phyloP scores from a whole-genome alignment of 2,113 vertebrate genomes.

The Scophthalmus maximus region DNA sequence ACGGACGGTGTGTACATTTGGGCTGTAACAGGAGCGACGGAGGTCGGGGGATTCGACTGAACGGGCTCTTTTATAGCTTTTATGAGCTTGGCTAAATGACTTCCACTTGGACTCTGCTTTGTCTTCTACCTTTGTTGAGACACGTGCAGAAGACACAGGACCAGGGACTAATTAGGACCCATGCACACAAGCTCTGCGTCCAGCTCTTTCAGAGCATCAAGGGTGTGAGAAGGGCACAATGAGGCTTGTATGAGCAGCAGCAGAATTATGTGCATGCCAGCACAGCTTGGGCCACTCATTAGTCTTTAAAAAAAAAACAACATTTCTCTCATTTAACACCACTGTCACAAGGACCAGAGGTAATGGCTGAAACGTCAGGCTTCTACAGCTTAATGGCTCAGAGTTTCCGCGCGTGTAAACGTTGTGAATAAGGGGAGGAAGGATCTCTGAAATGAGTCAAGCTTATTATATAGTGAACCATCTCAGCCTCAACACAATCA shows the following conservation, averaged over 20 bases:
- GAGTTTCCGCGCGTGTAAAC: slow-evolving; percentile 9
- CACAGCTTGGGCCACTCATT: slow-evolving; percentile 55
- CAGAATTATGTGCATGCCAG: slow-evolving; percentile 49
- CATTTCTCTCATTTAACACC: slow-evolving; percentile 47
- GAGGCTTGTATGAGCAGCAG: slow-evolving; percentile 48
- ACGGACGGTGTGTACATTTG: slow-evolving; percentile 24
- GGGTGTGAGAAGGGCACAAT: slow-evolving; percentile 63
- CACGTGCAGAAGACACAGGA: slow-evolving; percentile 48
- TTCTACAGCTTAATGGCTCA: slow-evolving; percentile 18
- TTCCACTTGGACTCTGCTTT: slow-evolving; percentile 33
- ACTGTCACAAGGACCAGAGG: slow-evolving; percentile 40
- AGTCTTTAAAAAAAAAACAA: slow-evolving; percentile 51
- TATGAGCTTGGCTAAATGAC: slow-evolving; percentile 39
- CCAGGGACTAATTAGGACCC: slow-evolving; percentile 62
- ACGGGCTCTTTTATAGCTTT: slow-evolving; percentile 38
- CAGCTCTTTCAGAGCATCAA: slow-evolving; percentile 49
- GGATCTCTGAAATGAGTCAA: neutral
- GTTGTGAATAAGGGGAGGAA: slow-evolving; percentile 3
- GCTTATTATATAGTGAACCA: no score
- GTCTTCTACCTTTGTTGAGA: slow-evolving; percentile 53
- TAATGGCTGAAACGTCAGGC: slow-evolving; percentile 40
- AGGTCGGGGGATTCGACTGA: slow-evolving; percentile 56
- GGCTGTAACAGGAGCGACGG: slow-evolving; percentile 22
- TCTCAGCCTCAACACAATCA: no score
- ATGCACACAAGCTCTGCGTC: slow-evolving; percentile 29